Percentiles rank a stretch among this genome's conserved stretches.
Evolutionary conservation across 2,888 invertebrate genomes (phyloP).

Genomic region (Crioceris asparagi): DNA sequence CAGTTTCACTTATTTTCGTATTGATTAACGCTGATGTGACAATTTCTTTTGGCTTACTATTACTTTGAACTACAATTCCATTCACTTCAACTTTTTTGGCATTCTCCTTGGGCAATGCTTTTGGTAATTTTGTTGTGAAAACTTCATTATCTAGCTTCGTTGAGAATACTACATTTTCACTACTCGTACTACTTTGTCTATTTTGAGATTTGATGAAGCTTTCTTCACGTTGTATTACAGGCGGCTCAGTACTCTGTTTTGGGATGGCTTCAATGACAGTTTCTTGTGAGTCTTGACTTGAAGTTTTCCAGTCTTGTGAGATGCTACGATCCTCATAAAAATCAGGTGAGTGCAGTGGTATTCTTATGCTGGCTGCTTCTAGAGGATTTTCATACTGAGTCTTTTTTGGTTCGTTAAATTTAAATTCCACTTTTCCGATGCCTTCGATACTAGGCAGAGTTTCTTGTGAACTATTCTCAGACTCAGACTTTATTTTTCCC

Average conservation of each 20-base stretch:
- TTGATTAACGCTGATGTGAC: too few species aligned
- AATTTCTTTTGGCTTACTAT: too few species aligned
- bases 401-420: conserved; percentile 25
- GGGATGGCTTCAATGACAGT: conserved; percentile 22
- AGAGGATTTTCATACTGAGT: conserved; percentile 54
- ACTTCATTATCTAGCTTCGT: conserved; percentile 59
- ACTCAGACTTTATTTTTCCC: conserved; percentile 31
- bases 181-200: conserved; percentile 36
- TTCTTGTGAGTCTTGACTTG: conserved; percentile 43
- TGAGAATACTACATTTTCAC: conserved; percentile 49
- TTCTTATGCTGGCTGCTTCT: conserved; percentile 55
- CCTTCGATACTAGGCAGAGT: conserved; percentile 34
- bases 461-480: conserved; percentile 24
- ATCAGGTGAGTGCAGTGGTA: conserved; percentile 65
- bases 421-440: conserved; percentile 38
- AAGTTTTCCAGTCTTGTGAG: conserved; percentile 32
- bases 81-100: conserved; percentile 4
- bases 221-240: conserved; percentile 20
- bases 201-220: conserved; percentile 5
- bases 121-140: conserved; percentile 44
- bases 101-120: conserved; percentile 16
- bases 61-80: conserved; percentile 8
- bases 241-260: neutral
- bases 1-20: too few species aligned
- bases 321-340: conserved; percentile 44